These are phyloP conservation scores for Oscheius sp. DNA, from an alignment of 1,140 invertebrate species.

Conservation along the genomic window DNA sequence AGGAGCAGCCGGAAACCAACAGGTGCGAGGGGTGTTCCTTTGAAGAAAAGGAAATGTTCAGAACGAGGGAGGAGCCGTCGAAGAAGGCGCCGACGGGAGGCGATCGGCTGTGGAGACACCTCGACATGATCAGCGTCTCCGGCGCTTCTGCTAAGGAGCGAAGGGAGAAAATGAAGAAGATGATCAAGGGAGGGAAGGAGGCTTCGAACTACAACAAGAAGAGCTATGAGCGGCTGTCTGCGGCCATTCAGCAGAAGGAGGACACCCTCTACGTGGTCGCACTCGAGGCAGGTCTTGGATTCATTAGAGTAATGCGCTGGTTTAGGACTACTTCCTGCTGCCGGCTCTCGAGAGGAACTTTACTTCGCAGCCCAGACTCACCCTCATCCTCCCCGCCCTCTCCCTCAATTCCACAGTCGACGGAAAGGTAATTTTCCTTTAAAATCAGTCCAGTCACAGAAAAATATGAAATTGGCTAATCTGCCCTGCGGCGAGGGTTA, in stretches of 20 bases:
- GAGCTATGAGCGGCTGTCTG: not conserved
- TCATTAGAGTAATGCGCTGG: not conserved
- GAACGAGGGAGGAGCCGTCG: not conserved
- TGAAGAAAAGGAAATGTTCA: not conserved
- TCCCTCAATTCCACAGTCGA: not conserved
- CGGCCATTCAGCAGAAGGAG: not conserved
- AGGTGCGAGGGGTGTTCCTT: not conserved
- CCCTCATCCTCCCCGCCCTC: not conserved
- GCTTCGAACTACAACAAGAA: not conserved
- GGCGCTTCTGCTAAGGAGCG: not conserved
- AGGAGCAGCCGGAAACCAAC: not conserved
- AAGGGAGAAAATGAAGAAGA: not conserved
- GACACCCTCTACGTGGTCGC: not conserved
- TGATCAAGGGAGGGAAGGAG: not conserved
- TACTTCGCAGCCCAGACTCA: not conserved
- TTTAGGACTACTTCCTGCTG: not conserved
- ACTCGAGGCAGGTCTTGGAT: not conserved
- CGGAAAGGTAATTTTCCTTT: conserved; percentile 3
- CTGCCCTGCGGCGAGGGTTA: too few relatives aligned
- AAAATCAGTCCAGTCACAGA: not conserved
- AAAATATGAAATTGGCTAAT: too few relatives aligned
- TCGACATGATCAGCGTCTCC: conserved; percentile 1
- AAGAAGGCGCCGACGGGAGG: not conserved
- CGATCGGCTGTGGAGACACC: not conserved
- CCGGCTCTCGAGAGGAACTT: not conserved